Evolutionary conservation across 1,140 invertebrate genomes (phyloP), one percentile per base, ranked within the genome.

Genomic region (Pseudobourletiella spinata): DNA sequence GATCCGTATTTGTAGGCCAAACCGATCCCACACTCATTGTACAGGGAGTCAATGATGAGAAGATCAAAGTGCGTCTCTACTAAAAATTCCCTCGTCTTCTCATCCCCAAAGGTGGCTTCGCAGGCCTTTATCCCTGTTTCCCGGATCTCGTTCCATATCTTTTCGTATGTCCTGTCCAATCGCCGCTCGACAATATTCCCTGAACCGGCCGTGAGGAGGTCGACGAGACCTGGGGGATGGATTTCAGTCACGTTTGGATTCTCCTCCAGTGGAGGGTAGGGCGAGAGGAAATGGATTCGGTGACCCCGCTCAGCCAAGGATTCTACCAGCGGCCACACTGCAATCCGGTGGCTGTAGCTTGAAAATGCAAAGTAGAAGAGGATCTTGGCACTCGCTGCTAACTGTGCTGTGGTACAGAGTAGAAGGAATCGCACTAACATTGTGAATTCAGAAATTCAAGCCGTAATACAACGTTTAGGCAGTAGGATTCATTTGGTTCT

Each of bases 11-110:
- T 54, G 20, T 59, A 39, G 26, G 59, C 63, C 25, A 70, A 25
- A 2, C 56, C 69, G 15, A 60, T 56, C 2, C 57, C 66, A 54
- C 64, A 66, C 0, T 70, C 69, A 50, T 66, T 70, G 35, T 3
- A 60, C 20, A 69, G 26, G 15, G 55, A 30, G 56, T 69, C 64
- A n/a, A 70, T 57, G 14, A 70, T 39, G 24, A 70, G 57, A 3
- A 70, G 16, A 51, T 70, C 69, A 60, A 61, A 59, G 20, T 54
- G 43, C 3, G 44, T 16, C 0, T 29, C 29, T 16, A 64, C 58
- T 14, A 60, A 18, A 42, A 44, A 66, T 1, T 69, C 29, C 15
- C 25, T 1, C 1, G 30, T 56, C n/a, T 59, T 46, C 16, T 39
- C 1, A 29, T 50, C 25, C 2, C 59, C 51, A 1, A 69, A 25